Evolutionary conservation across 2,888 invertebrate species (phyloP).

Genomic region (Galerucella pusilla): DNA sequence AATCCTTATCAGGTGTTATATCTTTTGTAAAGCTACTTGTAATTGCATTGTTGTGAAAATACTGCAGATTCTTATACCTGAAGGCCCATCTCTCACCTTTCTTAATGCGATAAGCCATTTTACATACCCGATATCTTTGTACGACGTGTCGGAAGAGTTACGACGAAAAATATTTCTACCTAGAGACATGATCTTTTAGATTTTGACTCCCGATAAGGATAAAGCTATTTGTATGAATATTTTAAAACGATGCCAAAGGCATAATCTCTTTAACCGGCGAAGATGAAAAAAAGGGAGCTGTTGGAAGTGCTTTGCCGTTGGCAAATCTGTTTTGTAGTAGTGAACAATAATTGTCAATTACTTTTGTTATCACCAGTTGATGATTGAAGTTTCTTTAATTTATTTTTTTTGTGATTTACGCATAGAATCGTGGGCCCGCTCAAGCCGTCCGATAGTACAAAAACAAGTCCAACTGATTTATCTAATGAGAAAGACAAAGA

Average conservation of each 20-base stretch:
- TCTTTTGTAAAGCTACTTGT: slow-evolving; percentile 57
- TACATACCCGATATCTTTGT: slow-evolving; percentile 50
- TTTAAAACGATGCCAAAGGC: slow-evolving; percentile 4
- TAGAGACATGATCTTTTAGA: slow-evolving; percentile 23
- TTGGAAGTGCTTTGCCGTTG: too few species aligned
- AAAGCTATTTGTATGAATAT: slow-evolving; percentile 24
- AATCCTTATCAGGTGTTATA: slow-evolving; percentile 52
- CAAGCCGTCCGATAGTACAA: too few species aligned
- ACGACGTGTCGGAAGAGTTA: slow-evolving; percentile 18
- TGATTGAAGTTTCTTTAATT: too few species aligned
- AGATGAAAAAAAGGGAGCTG: background rate
- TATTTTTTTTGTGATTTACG: too few species aligned
- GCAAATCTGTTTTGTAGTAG: too few species aligned
- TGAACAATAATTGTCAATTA: too few species aligned
- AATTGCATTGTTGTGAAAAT: slow-evolving; percentile 56
- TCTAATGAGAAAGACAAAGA: too few species aligned
- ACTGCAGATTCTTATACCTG: slow-evolving; percentile 53
- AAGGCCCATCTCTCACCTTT: slow-evolving; percentile 44
- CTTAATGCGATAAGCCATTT: slow-evolving; percentile 57
- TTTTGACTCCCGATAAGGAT: slow-evolving; percentile 31
- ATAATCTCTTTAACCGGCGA: background rate
- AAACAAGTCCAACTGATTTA: too few species aligned
- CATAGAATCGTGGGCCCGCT: too few species aligned
- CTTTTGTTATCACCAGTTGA: too few species aligned
- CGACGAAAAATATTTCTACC: slow-evolving; percentile 9